Evolutionary conservation across 2,888 invertebrate species (phyloP), one percentile per base, ranked within the genome.

Genomic region (Cryptus armator): DNA sequence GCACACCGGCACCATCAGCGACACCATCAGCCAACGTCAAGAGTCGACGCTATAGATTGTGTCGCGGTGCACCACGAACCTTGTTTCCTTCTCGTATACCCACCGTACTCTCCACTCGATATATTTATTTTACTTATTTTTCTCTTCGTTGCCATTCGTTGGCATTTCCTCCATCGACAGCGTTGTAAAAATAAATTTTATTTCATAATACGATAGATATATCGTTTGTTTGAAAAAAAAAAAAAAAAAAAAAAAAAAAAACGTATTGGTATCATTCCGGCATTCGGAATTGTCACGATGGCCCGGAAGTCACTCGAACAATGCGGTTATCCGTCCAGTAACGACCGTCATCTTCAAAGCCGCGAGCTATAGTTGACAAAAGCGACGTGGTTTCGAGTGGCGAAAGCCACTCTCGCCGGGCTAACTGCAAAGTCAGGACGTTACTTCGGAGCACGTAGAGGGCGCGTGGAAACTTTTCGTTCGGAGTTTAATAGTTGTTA

Each of bases 401-500:
- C 24, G 19, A 19, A 19, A 56, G 19, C 10, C 56, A 56, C 56
- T 56, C 56, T 3, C 10, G 9, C 24, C 53, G 24, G 19, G n/a
- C 43, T 37, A 29, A 16, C n/a, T 37, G 12, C 62, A 32, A 48
- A 62, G 62, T 46, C 53, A 10, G 12, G 72, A 6, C 59, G 44
- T 48, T 66, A 78, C 70, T 64, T 37, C 68, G 19, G 56, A 53
- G 48, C 68, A n/a, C 74, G 74, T 78, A 46, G 67, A 68, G 74
- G 10, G 72, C 24, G 64, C 66, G 32, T 51, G 75, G 59, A 16
- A 83, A 81, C 71, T 87, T 86, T 84, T 85, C 68, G 83, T 85
- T 74, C 37, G 75, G 78, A 84, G 53, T 86, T 79, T 84, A 87
- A 88, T 87, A 86, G 88, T 84, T 86, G 86, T 89, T 89, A 89